A percentile compares a stretch with the other conserved stretches of the same genome.
These are phyloP conservation scores for Sebastes fasciatus DNA, from an alignment of 2,113 vertebrate genomes.

Conservation along the genomic window DNA sequence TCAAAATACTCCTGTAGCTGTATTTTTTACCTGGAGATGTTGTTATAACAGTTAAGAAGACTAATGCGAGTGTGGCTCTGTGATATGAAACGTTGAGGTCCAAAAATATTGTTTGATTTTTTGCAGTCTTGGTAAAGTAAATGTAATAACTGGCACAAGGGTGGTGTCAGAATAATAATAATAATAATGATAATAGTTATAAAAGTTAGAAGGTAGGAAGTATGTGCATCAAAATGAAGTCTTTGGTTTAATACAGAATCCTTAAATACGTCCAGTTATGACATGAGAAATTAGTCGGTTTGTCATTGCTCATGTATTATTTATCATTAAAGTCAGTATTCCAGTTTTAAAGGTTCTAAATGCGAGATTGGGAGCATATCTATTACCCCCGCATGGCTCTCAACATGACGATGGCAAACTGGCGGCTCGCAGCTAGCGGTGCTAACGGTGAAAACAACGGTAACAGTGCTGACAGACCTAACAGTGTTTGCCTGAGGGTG, in stretches of 20 bases:
- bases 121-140: not conserved
- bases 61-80: not conserved
- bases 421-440: no score
- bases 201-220: not conserved
- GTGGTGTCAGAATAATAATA: not conserved
- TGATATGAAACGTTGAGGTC: not conserved
- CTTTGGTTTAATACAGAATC: slow-evolving; percentile 4
- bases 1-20: not conserved
- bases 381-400: no score
- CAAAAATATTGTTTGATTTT: not conserved
- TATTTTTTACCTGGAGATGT: not conserved
- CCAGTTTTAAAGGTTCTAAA: no score
- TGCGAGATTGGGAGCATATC: no score
- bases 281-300: not conserved
- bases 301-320: not conserved
- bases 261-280: not conserved
- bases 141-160: not conserved
- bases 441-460: no score
- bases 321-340: slow-evolving; percentile 1
- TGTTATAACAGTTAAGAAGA: not conserved
- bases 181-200: not conserved
- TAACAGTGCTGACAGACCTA: no score
- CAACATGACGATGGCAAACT: no score
- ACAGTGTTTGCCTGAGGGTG: not conserved
- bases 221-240: not conserved